phyloP scores from a whole-genome alignment of 53 echinoderm and acorn worm species.

The Arbacia lixula region DNA sequence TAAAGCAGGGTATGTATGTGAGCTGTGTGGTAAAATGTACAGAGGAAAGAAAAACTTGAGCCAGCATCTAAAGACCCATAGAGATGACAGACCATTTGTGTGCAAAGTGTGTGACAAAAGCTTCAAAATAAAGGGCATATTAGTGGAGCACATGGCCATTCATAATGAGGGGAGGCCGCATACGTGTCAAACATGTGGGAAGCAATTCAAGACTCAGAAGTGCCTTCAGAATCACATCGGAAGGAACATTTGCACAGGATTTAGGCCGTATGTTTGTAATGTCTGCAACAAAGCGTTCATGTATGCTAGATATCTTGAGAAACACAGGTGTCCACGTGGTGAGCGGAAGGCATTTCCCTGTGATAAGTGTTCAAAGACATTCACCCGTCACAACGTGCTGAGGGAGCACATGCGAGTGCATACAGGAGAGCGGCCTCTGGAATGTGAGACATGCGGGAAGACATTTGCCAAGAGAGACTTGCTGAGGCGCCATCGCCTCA shows the following conservation, averaged over 20 bases:
- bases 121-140: slow-evolving; percentile 20
- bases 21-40: slow-evolving; percentile 32
- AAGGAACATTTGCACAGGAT: slow-evolving; percentile 37
- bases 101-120: slow-evolving; percentile 25
- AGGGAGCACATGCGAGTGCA: slow-evolving; percentile 25
- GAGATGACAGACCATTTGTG: slow-evolving; percentile 4
- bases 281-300: slow-evolving; percentile 34
- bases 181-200: slow-evolving; percentile 34
- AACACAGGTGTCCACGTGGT: not conserved
- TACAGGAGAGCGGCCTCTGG: slow-evolving; percentile 39
- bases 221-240: slow-evolving; percentile 54
- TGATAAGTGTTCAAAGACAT: slow-evolving; percentile 8
- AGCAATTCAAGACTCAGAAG: slow-evolving; percentile 27
- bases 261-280: slow-evolving; percentile 33
- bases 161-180: slow-evolving; percentile 45
- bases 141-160: slow-evolving; percentile 21
- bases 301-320: slow-evolving; percentile 37
- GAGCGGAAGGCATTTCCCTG: slow-evolving; percentile 3
- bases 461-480: slow-evolving; percentile 49
- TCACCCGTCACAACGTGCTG: slow-evolving; percentile 34
- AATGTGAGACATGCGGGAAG: slow-evolving; percentile 31
- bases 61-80: slow-evolving; percentile 44
- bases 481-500: slow-evolving; percentile 18
- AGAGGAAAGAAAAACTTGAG: slow-evolving; percentile 3
- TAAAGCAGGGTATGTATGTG: slow-evolving; percentile 11